Percentiles rank a stretch among this genome's conserved stretches.
Evolutionary conservation across 1,140 invertebrate genomes (phyloP).

Genomic region (Arctopsyche grandis): DNA sequence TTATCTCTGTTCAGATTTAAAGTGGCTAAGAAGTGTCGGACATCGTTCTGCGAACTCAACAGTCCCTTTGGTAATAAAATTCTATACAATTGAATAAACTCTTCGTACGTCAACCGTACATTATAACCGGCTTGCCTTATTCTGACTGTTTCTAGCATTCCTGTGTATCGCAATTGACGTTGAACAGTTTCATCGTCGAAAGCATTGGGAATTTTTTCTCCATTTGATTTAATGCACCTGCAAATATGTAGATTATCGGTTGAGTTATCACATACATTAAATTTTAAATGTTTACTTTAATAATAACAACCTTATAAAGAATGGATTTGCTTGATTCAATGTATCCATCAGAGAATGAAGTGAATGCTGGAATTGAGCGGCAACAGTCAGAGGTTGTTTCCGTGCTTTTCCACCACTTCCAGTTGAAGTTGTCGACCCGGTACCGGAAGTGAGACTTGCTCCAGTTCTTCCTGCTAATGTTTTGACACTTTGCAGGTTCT

Average conservation of each 20-base stretch:
- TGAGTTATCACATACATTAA: no score
- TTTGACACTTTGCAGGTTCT: conserved; percentile 91
- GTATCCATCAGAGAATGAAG: conserved; percentile 93
- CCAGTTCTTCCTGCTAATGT: conserved; percentile 81
- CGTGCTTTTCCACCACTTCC: conserved; percentile 74
- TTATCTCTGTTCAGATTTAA: conserved; percentile 87
- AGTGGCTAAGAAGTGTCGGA: conserved; percentile 80
- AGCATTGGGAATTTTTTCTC: conserved; percentile 88
- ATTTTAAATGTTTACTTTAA: conserved; percentile 18
- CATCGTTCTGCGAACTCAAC: conserved; percentile 81
- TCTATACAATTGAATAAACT: conserved; percentile 92
- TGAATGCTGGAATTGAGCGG: conserved; percentile 93
- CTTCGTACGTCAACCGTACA: conserved; percentile 91
- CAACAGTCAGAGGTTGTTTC: conserved; percentile 91
- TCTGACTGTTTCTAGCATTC: conserved; percentile 96
- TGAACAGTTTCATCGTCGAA: conserved; percentile 97
- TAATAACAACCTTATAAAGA: conserved; percentile 81
- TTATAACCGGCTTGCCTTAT: conserved; percentile 96
- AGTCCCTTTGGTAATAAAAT: conserved; percentile 90
- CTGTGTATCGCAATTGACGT: conserved; percentile 88
- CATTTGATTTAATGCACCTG: conserved; percentile 94
- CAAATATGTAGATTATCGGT: conserved; percentile 2
- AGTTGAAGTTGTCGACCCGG: conserved; percentile 59
- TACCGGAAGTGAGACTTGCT: conserved; percentile 58
- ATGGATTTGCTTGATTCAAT: conserved; percentile 93